Conservation (phyloP, 2,113 vertebrate genomes). For the Sclerurus mexicanus region DNA sequence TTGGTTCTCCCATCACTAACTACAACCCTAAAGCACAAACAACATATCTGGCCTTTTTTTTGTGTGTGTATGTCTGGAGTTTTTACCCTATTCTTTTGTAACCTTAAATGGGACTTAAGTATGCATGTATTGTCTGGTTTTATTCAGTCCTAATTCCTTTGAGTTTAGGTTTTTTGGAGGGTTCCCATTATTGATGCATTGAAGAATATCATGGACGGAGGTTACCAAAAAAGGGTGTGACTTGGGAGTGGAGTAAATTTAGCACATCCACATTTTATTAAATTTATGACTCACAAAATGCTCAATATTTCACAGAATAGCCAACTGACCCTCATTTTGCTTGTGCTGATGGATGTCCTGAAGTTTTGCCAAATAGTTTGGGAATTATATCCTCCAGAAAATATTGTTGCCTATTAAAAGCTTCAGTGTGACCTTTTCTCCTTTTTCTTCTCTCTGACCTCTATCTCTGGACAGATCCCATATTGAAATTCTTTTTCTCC, state of each 20-base stretch:
- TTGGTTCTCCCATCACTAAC: background rate
- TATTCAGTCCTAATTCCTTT: slow-evolving; percentile 54
- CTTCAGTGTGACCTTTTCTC: slow-evolving; percentile 48
- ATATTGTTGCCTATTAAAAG: slow-evolving; percentile 55
- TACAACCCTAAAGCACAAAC: background rate
- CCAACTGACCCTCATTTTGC: slow-evolving; percentile 63
- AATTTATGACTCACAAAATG: slow-evolving; percentile 65
- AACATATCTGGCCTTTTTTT: background rate
- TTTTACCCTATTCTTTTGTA: slow-evolving; percentile 26
- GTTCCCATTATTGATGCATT: slow-evolving; percentile 51
- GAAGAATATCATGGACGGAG: slow-evolving; percentile 38
- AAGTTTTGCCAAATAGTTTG: slow-evolving; percentile 67
- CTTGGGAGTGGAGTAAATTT: slow-evolving; percentile 57
- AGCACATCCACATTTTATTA: slow-evolving; percentile 62
- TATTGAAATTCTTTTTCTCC: background rate
- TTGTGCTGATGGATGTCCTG: slow-evolving; percentile 54
- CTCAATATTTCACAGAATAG: slow-evolving; percentile 59
- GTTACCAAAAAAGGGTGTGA: slow-evolving; percentile 72
- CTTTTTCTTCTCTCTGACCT: slow-evolving; percentile 33
- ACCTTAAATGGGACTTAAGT: slow-evolving; percentile 54
- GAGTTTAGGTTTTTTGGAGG: slow-evolving; percentile 49
- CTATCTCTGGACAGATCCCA: slow-evolving; percentile 19
- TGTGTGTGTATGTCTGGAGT: background rate
- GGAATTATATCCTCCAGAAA: slow-evolving; percentile 60
- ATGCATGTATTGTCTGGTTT: slow-evolving; percentile 56